phyloP scores from a whole-genome alignment of 2,888 invertebrate genomes.

The Stegophylla sp. region DNA sequence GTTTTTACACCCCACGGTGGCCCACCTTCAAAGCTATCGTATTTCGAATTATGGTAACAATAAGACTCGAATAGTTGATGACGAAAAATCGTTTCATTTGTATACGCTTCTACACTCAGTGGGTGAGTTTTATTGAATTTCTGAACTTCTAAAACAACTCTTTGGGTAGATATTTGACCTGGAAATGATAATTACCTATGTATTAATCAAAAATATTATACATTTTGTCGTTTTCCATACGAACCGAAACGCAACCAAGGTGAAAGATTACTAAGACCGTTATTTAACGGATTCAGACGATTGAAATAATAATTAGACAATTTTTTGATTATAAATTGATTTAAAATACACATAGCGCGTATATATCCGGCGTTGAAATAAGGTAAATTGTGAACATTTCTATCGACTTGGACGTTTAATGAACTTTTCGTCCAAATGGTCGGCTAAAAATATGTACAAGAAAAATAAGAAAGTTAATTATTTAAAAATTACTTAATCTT shows the following conservation, averaged over 20 bases:
- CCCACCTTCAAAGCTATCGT: slow-evolving; percentile 81
- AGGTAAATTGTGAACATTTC: slow-evolving; percentile 72
- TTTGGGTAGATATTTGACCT: slow-evolving; percentile 85
- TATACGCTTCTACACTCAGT: slow-evolving; percentile 78
- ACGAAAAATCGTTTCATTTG: slow-evolving; percentile 86
- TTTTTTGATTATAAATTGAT: slow-evolving; percentile 74
- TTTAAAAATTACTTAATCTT: neutral
- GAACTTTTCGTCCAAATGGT: slow-evolving; percentile 80
- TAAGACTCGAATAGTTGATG: slow-evolving; percentile 88
- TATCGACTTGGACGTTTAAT: too few species aligned
- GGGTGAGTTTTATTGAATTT: slow-evolving; percentile 71
- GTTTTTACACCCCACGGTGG: slow-evolving; percentile 82
- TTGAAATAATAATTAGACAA: slow-evolving; percentile 74
- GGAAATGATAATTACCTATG: slow-evolving; percentile 62
- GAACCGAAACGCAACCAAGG: slow-evolving; percentile 92
- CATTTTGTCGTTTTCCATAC: neutral
- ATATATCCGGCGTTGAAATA: slow-evolving; percentile 79
- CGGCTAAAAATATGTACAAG: slow-evolving; percentile 63
- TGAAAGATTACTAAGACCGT: slow-evolving; percentile 81
- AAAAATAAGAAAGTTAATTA: slow-evolving; percentile 12
- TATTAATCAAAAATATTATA: neutral
- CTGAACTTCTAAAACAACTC: slow-evolving; percentile 77
- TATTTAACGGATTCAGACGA: slow-evolving; percentile 80
- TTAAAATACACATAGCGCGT: slow-evolving; percentile 73
- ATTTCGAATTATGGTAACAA: slow-evolving; percentile 85